These are phyloP conservation scores for Emberiza fucata DNA, from an alignment of 2,113 vertebrate genomes.

Conservation along the genomic window DNA sequence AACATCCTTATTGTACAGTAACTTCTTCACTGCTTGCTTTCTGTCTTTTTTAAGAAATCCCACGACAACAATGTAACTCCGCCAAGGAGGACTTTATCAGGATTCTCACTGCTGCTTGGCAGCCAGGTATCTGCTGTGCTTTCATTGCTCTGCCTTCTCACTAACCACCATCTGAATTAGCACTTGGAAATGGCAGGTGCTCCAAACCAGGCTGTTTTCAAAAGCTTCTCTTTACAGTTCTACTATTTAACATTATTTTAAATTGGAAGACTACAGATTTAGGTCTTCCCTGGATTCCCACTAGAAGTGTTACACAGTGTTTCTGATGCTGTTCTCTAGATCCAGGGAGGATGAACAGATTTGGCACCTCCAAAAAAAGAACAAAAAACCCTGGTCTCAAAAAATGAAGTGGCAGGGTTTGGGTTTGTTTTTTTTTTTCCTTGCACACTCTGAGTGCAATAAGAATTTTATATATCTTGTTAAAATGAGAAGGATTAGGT, in stretches of 20 bases:
- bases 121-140: background rate
- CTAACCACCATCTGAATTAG: background rate
- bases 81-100: background rate
- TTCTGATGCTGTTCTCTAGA: constrained; percentile 30
- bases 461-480: background rate
- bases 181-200: background rate
- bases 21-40: background rate
- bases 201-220: background rate
- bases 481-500: background rate
- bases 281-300: constrained; percentile 39
- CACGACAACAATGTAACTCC: background rate
- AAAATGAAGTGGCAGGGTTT: background rate
- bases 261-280: constrained; percentile 19
- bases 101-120: background rate
- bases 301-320: constrained; percentile 24
- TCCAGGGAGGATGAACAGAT: constrained; percentile 41
- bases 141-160: background rate
- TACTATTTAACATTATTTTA: constrained; percentile 32
- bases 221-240: background rate
- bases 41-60: background rate
- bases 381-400: constrained; percentile 33
- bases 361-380: constrained; percentile 50
- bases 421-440: background rate
- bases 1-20: background rate
- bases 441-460: background rate